A percentile compares a stretch with the other conserved stretches of the same genome.
Conservation (phyloP, 2,888 invertebrate species). For the Eilema depressum region DNA sequence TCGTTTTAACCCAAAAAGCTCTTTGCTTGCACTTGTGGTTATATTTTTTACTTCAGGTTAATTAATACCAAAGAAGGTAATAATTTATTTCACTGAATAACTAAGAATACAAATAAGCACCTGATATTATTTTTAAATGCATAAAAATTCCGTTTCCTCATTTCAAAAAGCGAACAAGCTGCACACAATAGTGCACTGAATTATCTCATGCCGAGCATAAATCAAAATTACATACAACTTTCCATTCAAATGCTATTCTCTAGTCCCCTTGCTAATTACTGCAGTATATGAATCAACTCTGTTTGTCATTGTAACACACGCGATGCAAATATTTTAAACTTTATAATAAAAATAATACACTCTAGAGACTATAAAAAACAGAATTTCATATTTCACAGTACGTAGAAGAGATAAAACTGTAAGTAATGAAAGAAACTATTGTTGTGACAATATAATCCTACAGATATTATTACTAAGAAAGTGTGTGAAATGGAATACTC, state of each 20-base stretch:
- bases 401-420: constrained; percentile 39
- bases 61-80: background rate
- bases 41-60: no score
- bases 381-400: constrained; percentile 36
- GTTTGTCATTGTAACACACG: constrained; percentile 38
- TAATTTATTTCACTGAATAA: background rate
- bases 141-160: background rate
- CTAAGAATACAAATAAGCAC: background rate
- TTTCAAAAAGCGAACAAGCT: constrained; percentile 1
- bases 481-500: no score
- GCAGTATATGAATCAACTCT: constrained; percentile 11
- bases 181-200: background rate
- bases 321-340: constrained; percentile 44
- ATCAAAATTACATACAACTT: constrained; percentile 17
- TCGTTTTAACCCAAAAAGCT: no score
- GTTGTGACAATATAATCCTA: constrained; percentile 23
- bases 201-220: constrained; percentile 14
- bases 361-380: constrained; percentile 46
- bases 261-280: constrained; percentile 25
- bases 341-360: constrained; percentile 37
- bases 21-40: no score
- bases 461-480: no score
- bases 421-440: constrained; percentile 29
- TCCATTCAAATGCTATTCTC: constrained; percentile 6
- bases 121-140: background rate